Percentiles rank a stretch among this genome's conserved stretches.
Conservation (phyloP, 2,113 vertebrate species). For the Burhinus oedicnemus region DNA sequence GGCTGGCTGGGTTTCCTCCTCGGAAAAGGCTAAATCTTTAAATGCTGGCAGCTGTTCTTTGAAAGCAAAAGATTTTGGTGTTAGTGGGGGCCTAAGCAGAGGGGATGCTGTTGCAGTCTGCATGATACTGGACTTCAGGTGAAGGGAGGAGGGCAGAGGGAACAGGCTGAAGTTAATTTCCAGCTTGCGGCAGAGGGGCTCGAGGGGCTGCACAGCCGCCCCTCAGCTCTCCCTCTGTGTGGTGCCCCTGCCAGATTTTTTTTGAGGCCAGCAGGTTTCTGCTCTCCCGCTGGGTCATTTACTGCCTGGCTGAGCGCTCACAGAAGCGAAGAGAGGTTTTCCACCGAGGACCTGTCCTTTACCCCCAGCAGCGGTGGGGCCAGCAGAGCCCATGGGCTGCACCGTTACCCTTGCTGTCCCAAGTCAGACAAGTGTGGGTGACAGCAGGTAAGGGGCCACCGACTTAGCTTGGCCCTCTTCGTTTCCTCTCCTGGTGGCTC, state of each 20-base stretch:
- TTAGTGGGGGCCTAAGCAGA: not conserved
- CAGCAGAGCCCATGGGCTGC: not conserved
- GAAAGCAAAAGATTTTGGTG: not conserved
- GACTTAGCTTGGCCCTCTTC: not conserved
- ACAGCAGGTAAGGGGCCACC: not conserved
- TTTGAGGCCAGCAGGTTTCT: not conserved
- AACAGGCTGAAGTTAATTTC: not conserved
- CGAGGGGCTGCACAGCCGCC: not conserved
- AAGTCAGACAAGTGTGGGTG: rapidly evolving
- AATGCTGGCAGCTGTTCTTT: not conserved
- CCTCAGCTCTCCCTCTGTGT: not conserved
- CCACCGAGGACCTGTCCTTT: not conserved
- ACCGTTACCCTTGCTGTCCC: not conserved
- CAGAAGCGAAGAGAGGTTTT: not conserved
- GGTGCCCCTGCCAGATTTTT: not conserved
- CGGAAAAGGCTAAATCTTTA: not conserved
- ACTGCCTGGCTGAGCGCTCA: not conserved
- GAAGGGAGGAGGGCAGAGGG: not conserved
- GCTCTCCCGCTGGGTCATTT: not conserved
- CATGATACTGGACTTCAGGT: not conserved
- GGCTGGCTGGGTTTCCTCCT: not conserved
- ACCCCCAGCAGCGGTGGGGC: not conserved
- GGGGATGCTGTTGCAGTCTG: not conserved
- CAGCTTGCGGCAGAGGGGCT: not conserved
- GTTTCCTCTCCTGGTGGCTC: not conserved